Evolutionary conservation across 2,888 invertebrate genomes (phyloP).

Genomic region (Terebella lapidaria): DNA sequence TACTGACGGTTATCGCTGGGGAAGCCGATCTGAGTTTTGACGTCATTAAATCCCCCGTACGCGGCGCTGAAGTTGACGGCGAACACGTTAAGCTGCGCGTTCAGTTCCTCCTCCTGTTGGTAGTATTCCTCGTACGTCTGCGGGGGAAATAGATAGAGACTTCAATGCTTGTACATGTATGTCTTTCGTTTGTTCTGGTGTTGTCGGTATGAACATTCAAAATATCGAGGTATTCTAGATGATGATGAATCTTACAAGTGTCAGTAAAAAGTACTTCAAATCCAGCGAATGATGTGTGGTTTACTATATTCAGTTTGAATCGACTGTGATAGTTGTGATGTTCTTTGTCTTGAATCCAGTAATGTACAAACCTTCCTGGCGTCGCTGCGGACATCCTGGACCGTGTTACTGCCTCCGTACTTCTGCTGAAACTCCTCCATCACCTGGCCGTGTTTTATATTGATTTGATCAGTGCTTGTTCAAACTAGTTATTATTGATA

Average conservation of each 20-base stretch:
- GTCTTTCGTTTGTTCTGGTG: too few relatives aligned
- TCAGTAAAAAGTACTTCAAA: too few relatives aligned
- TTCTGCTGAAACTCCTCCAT: conserved; percentile 46
- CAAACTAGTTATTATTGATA: background rate
- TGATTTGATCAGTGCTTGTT: background rate
- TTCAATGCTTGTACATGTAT: background rate
- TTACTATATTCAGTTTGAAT: too few relatives aligned
- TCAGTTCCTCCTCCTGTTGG: conserved; percentile 42
- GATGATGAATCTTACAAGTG: too few relatives aligned
- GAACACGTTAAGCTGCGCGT: conserved; percentile 43
- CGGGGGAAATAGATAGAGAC: background rate
- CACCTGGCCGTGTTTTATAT: conserved; percentile 26
- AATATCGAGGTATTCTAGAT: too few relatives aligned
- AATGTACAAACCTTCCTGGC: conserved; percentile 47
- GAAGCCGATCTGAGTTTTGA: conserved; percentile 46
- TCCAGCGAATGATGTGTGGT: too few relatives aligned
- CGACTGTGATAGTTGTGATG: background rate
- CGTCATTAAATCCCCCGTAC: conserved; percentile 47
- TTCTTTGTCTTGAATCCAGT: conserved; percentile 4
- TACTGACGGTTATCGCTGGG: too few relatives aligned
- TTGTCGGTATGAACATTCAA: too few relatives aligned
- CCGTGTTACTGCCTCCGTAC: conserved; percentile 33
- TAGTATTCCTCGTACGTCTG: conserved; percentile 46
- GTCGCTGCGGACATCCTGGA: conserved; percentile 40
- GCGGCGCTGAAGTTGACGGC: conserved; percentile 43